Conservation (phyloP, 2,797 vertebrate genomes). For the Jordanella pulchra region DNA sequence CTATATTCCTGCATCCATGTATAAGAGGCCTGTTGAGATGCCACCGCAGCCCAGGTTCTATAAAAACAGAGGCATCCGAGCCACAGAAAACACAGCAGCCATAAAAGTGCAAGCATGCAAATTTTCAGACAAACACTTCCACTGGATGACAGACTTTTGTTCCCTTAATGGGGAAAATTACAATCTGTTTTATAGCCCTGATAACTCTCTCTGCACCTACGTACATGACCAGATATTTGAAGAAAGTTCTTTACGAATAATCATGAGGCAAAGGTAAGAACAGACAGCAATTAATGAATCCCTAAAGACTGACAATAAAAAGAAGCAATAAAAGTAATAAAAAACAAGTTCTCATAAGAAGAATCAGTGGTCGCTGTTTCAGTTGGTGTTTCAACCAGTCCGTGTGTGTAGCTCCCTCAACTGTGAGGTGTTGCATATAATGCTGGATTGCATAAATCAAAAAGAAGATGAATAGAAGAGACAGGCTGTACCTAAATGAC, state of each 20-base stretch:
- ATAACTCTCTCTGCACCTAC: neutral
- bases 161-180: constrained; percentile 10
- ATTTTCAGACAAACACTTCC: constrained; percentile 14
- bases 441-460: constrained; percentile 17
- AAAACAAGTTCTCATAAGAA: neutral
- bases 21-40: neutral
- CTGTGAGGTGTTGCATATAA: constrained; percentile 10
- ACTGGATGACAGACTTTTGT: constrained; percentile 1
- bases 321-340: neutral
- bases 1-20: constrained; percentile 12
- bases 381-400: neutral
- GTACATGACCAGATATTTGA: constrained; percentile 4
- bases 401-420: constrained; percentile 3
- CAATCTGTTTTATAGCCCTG: constrained; percentile 12
- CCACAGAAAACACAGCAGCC: neutral
- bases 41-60: constrained; percentile 15
- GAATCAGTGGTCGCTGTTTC: neutral
- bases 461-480: constrained; percentile 7
- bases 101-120: constrained; percentile 7
- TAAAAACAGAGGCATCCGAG: constrained; percentile 20
- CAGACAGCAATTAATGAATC: neutral
- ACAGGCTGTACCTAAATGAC: neutral
- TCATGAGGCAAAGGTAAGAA: constrained; percentile 5
- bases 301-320: neutral
- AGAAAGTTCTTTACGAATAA: constrained; percentile 16